These are phyloP conservation scores for Fukomys damarensis DNA, from an alignment of 2,113 vertebrate genomes.

Conservation along the genomic window DNA sequence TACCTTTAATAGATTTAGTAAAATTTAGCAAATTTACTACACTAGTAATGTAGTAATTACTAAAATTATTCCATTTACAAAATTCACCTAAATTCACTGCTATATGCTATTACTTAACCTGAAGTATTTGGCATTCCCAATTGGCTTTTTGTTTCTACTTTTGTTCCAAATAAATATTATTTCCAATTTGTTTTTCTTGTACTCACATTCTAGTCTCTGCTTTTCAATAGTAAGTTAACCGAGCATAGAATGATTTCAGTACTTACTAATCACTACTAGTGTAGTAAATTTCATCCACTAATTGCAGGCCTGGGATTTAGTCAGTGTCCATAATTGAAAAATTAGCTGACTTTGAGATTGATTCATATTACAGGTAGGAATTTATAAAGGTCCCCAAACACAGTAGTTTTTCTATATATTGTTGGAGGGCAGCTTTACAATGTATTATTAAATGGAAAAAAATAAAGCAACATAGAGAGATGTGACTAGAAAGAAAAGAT, in stretches of 20 bases:
- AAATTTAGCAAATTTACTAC: no score
- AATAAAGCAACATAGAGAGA: background rate
- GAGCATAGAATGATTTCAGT: constrained; percentile 32
- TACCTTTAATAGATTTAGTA: no score
- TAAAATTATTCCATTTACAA: no score
- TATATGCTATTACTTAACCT: background rate
- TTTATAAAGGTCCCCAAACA: background rate
- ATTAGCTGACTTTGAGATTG: background rate
- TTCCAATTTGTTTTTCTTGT: background rate
- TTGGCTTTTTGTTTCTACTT: constrained; percentile 37
- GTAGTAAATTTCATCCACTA: no score
- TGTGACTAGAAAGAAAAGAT: background rate
- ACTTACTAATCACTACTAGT: no score
- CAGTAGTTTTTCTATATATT: background rate
- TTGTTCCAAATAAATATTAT: constrained; percentile 25
- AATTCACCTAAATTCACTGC: background rate
- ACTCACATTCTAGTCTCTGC: background rate
- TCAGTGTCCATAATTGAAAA: background rate
- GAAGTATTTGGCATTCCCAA: background rate
- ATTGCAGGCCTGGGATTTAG: background rate
- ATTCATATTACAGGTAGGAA: background rate
- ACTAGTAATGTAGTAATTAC: no score
- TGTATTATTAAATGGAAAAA: background rate
- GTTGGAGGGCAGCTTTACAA: background rate
- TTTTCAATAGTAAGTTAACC: constrained; percentile 50